These are phyloP conservation scores for Balearica regulorum DNA, from an alignment of 2,797 vertebrate species.

Conservation along the genomic window DNA sequence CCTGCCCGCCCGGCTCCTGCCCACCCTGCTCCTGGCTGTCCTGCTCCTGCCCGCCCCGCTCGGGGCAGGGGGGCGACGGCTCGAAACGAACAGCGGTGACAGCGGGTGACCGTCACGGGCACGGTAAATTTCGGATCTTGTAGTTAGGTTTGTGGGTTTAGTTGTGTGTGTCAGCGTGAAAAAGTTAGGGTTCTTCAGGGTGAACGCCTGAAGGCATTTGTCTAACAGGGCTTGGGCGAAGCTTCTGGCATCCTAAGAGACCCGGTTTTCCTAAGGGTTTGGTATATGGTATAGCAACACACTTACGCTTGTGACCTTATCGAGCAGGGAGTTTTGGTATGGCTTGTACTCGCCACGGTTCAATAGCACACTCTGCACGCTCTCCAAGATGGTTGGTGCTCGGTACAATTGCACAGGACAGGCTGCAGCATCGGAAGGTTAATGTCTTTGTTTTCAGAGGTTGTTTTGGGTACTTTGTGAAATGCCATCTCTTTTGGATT, in stretches of 20 bases:
- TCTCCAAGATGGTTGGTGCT: too few species aligned
- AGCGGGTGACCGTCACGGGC: too few species aligned
- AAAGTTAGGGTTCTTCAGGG: too few species aligned
- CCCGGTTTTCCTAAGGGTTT: rapidly evolving
- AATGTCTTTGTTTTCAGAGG: neutral
- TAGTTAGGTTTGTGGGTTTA: too few species aligned
- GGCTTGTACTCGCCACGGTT: rapidly evolving
- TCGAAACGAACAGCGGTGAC: too few species aligned
- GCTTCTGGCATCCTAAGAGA: rapidly evolving
- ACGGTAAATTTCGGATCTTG: too few species aligned
- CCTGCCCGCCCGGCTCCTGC: too few species aligned
- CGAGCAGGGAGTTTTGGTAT: rapidly evolving
- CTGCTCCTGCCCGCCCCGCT: too few species aligned
- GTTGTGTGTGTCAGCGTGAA: too few species aligned
- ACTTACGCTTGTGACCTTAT: rapidly evolving
- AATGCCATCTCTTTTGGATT: neutral
- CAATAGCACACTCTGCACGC: rapidly evolving
- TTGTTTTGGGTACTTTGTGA: neutral
- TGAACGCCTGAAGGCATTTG: rapidly evolving
- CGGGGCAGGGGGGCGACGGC: too few species aligned
- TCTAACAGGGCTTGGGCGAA: rapidly evolving
- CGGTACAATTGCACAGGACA: rapidly evolving
- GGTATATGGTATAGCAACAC: rapidly evolving
- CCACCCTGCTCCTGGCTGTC: too few species aligned
- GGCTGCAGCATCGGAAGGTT: rapidly evolving